Conservation (phyloP, 2,888 invertebrate species). For the Orchesella flavescens region DNA sequence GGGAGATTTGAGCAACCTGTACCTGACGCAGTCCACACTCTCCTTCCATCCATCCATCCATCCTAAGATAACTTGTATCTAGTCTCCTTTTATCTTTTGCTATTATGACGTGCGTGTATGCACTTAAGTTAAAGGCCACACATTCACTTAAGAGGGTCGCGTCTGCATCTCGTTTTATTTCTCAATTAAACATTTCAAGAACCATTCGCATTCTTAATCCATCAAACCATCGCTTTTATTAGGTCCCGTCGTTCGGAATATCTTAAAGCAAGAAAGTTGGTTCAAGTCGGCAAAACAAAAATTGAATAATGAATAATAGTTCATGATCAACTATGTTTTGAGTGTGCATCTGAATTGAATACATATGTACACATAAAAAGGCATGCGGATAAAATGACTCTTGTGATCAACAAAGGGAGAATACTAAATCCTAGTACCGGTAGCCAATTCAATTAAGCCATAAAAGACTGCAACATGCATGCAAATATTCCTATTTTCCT, state of each 20-base stretch:
- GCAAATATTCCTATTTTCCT: slow-evolving; percentile 51
- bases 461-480: slow-evolving; percentile 57
- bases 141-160: background rate
- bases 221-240: background rate
- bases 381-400: too few relatives aligned
- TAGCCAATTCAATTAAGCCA: slow-evolving; percentile 63
- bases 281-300: slow-evolving; percentile 11
- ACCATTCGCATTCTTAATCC: slow-evolving; percentile 8
- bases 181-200: slow-evolving; percentile 38
- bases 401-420: too few relatives aligned
- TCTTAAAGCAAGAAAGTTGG: background rate
- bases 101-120: slow-evolving; percentile 8
- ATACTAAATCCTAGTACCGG: slow-evolving; percentile 25
- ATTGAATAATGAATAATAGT: slow-evolving; percentile 19
- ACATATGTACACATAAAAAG: background rate
- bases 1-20: too few relatives aligned
- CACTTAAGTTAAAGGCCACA: slow-evolving; percentile 28
- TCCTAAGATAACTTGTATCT: too few relatives aligned
- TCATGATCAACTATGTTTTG: background rate
- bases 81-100: background rate
- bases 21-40: too few relatives aligned
- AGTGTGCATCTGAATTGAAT: background rate
- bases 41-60: too few relatives aligned
- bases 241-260: slow-evolving; percentile 7
- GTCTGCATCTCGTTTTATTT: slow-evolving; percentile 33